Evolutionary conservation across 2,888 invertebrate genomes (phyloP), one percentile per base, ranked within the genome.

Genomic region (Agrochola lychnidis): DNA sequence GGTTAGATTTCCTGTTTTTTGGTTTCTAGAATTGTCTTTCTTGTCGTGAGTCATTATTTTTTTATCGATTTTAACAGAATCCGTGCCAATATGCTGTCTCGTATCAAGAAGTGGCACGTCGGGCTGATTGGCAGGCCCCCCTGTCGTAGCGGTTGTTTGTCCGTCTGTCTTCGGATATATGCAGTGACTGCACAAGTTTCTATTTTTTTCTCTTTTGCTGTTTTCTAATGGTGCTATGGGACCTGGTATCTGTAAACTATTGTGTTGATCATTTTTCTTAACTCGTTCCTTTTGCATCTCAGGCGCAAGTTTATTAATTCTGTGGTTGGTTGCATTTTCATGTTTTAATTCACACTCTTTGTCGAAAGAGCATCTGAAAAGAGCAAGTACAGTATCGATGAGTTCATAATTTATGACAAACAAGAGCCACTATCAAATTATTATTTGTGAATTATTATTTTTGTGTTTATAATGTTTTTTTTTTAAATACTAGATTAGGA

Each of bases 161-260:
- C 61, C 36, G 3, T n/a, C 22, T 12, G 16, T 16, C 25, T 25
- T 70, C 42, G 16, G 42, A 16, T 61, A 36, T 25, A 25, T 12
- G 16, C 45, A 4, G 9, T 25, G 66, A 36, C 45, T 48, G 25
- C 79, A 57, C 2, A 59, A 19, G 1, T 25, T 42, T 36, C 2
- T 57, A 2, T 57, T 70, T 30, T 73, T 75, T 4, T 64, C 57
- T 45, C 25, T 71, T 59, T 59, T 73, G 6, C 56, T 7, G 48
- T 71, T 1, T 76, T 59, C 70, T 19, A 62, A 69, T 36, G 68
- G 53, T 30, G 88, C 85, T n/a, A 88, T 73, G 2, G 89, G 90
- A 0, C 87, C 89, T 1, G 90, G 88, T 80, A 89, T 90, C 84
- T 91, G 89, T 36, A 79, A 73, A 57, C 76, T 86, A 53, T 88